Percentiles rank a stretch among this genome's conserved stretches.
These are phyloP conservation scores for Pseudochaenichthys georgianus DNA, from an alignment of 2,797 vertebrate species.

Conservation along the genomic window DNA sequence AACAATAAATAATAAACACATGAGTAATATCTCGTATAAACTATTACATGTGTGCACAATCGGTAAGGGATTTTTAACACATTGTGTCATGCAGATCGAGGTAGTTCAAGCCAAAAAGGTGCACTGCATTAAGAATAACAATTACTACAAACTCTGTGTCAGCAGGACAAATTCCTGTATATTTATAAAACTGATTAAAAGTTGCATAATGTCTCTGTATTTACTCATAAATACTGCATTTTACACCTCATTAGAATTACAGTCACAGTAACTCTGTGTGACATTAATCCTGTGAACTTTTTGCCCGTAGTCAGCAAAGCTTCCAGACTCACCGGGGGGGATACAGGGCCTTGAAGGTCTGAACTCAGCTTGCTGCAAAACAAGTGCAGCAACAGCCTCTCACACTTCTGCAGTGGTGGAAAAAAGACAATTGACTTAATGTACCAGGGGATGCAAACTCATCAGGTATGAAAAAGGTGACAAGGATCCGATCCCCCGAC, in stretches of 20 bases:
- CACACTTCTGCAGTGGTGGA: constrained; percentile 64
- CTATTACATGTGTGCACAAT: not conserved
- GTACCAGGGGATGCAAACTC: no score
- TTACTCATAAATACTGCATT: constrained; percentile 27
- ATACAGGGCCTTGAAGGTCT: constrained; percentile 13
- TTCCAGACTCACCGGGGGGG: constrained; percentile 62
- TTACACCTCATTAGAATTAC: constrained; percentile 42
- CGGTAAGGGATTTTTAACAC: not conserved
- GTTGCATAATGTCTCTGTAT: constrained; percentile 1
- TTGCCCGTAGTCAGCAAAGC: constrained; percentile 10
- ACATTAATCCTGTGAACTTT: constrained; percentile 60
- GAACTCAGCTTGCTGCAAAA: constrained; percentile 56
- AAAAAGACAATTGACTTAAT: constrained; percentile 30
- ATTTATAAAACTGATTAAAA: constrained; percentile 23
- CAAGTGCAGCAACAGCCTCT: constrained; percentile 69
- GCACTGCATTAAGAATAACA: not conserved
- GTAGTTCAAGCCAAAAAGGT: constrained; percentile 9
- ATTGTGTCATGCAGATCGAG: not conserved
- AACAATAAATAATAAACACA: constrained; percentile 18
- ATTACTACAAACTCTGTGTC: not conserved
- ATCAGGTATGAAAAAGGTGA: no score
- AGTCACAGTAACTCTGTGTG: constrained; percentile 56
- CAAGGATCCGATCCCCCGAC: no score
- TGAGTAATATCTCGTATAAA: constrained; percentile 1
- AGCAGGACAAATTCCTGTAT: not conserved